These are phyloP conservation scores for Phengaris alcon DNA, from an alignment of 2,888 invertebrate species.

Conservation along the genomic window DNA sequence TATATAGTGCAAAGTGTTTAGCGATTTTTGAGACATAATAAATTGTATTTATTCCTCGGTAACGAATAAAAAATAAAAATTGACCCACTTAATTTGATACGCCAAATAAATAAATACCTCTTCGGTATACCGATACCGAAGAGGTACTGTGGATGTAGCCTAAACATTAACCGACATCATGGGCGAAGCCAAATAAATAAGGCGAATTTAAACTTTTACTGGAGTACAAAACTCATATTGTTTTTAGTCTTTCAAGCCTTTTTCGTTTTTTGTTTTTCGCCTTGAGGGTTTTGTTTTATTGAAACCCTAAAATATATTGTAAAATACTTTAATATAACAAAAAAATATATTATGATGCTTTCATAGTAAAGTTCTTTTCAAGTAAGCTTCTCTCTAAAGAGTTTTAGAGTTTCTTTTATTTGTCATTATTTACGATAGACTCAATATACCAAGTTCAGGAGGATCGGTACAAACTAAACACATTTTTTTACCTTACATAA, in stretches of 20 bases:
- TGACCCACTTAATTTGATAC: background rate
- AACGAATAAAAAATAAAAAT: background rate
- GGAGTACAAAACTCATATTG: constrained; percentile 12
- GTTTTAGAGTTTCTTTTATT: no score
- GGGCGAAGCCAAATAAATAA: constrained; percentile 17
- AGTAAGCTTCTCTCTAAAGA: no score
- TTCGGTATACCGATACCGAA: background rate
- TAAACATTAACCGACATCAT: background rate
- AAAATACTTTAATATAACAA: background rate
- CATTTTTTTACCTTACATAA: no score
- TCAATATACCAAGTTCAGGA: no score
- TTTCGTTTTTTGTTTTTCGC: no score
- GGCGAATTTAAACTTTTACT: constrained; percentile 14
- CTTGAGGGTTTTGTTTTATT: background rate
- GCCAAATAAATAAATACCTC: background rate
- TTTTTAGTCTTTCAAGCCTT: constrained; percentile 18
- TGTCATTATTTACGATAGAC: no score
- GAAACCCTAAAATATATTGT: background rate
- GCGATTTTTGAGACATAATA: background rate
- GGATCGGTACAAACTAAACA: no score
- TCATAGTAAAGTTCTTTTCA: no score
- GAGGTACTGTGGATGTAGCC: background rate
- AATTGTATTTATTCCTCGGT: background rate
- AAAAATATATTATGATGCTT: no score
- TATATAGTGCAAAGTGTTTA: background rate